A percentile compares a stretch with the other conserved stretches of the same genome.
Evolutionary conservation across 2,797 vertebrate species (phyloP).

Genomic region (Fistularia commersonii): DNA sequence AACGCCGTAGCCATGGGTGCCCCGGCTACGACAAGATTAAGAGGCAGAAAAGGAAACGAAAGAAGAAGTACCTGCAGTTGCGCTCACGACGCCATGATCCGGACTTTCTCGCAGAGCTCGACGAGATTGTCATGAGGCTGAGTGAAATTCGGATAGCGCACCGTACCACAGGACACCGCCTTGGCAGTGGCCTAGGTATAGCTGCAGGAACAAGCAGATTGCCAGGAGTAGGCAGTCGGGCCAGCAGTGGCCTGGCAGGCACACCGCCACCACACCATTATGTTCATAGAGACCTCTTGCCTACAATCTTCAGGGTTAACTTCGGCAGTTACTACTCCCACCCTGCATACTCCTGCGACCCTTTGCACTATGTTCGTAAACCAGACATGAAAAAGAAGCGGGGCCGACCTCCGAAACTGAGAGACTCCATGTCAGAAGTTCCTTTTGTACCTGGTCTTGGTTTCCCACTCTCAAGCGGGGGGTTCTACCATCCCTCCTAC

Average conservation of each 20-base stretch:
- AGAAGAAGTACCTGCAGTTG: conserved; percentile 96
- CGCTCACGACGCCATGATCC: conserved; percentile 89
- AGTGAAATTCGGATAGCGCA: conserved; percentile 94
- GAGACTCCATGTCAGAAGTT: conserved; percentile 95
- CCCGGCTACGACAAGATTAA: conserved; percentile 94
- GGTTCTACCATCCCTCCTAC: conserved; percentile 95
- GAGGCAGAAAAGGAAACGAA: conserved; percentile 95
- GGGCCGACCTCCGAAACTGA: conserved; percentile 93
- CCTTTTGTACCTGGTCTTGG: conserved; percentile 95
- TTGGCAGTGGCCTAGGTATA: conserved; percentile 68
- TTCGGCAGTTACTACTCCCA: conserved; percentile 98
- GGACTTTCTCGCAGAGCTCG: conserved; percentile 90
- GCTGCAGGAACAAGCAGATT: conserved; percentile 61
- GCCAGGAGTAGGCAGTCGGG: conserved; percentile 58
- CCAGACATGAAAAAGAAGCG: conserved; percentile 97
- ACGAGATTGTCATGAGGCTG: conserved; percentile 88
- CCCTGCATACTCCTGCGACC: conserved; percentile 92
- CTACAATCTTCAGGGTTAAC: conserved; percentile 97
- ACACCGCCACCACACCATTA: conserved; percentile 87
- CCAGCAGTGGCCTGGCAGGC: conserved; percentile 57
- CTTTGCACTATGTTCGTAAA: conserved; percentile 97
- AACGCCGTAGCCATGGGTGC: conserved; percentile 89
- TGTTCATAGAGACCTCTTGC: conserved; percentile 90
- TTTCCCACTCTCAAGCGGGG: conserved; percentile 84
- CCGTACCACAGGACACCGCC: conserved; percentile 77